Evolutionary conservation across 2,797 vertebrate species (phyloP), one percentile per base, ranked within the genome.

Genomic region (Oreochromis grahami): DNA sequence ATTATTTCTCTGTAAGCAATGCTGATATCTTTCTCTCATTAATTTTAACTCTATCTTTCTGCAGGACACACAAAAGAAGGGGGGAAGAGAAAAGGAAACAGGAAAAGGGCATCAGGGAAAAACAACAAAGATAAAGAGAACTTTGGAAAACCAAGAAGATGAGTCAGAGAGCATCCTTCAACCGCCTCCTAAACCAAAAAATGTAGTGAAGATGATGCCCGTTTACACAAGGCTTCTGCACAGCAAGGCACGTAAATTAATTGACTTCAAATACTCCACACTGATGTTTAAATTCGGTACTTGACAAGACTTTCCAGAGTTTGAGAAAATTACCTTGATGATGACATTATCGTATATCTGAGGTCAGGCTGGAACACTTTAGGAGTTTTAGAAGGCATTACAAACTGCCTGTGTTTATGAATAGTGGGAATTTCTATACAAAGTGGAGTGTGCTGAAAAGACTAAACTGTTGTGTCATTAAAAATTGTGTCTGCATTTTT

Each of bases 191-290:
- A 89, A 79, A 9, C 93, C 94, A 26, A 87, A 29, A n/a, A 32
- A 81, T 17, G 80, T 86, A 10, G 94, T 95, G 7, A 2, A 91
- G 82, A 32, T 92, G 82, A 91, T 90, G 86, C 76, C 84, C 81
- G 91, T 72, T n/a, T 98, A 97, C 92, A 94, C 7, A 9, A 93
- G 93, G 51, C 93, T 94, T 19, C 95, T 98, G 77, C 89, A 94
- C 77, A 86, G 77, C 68, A 93, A 94, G 92, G 95, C 90, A 74
- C 74, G 84, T 81, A 24, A 43, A 77, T 45, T 4, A 8, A 36
- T 58, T 29, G 19, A 72, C 38, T 77, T 76, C 3, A 5, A 13
- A 55, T 29, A 7, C 14, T 38, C 8, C 9, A 55, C 12, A 24
- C 15, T 34, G 8, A 10, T 48, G 41, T 53, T 15, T 38, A 15